phyloP scores from a whole-genome alignment of 2,888 invertebrate species.

The Hecatera dysodea region DNA sequence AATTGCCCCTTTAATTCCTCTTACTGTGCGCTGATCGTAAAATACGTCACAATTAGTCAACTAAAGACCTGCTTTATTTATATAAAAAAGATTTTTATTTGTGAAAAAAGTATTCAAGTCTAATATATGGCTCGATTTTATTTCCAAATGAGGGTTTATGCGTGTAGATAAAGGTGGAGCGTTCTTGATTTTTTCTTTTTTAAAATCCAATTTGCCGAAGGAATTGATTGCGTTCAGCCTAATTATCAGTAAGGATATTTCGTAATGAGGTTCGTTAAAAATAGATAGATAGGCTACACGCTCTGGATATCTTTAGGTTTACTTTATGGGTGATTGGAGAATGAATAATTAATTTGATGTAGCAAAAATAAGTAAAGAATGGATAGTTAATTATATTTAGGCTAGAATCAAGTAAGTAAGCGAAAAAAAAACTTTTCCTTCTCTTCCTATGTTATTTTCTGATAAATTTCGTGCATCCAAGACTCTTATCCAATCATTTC shows the following conservation, averaged over 20 bases:
- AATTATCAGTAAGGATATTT: constrained; percentile 66
- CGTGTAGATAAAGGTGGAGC: constrained; percentile 71
- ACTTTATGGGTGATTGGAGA: constrained; percentile 35
- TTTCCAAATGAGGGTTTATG: constrained; percentile 80
- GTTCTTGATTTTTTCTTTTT: constrained; percentile 68
- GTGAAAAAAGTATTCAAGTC: constrained; percentile 73
- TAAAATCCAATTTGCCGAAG: constrained; percentile 66
- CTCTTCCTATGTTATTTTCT: too few species aligned
- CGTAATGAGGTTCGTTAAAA: constrained; percentile 61
- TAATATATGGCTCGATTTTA: constrained; percentile 77
- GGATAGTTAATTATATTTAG: constrained; percentile 1
- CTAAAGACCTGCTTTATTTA: constrained; percentile 80
- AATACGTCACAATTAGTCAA: constrained; percentile 88
- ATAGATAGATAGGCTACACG: constrained; percentile 46
- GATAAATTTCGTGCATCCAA: too few species aligned
- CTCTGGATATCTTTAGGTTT: constrained; percentile 38
- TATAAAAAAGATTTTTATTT: constrained; percentile 69
- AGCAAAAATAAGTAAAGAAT: constrained; percentile 17
- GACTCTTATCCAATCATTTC: too few species aligned
- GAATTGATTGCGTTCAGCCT: constrained; percentile 70
- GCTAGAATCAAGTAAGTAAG: too few species aligned
- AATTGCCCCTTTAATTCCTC: constrained; percentile 84
- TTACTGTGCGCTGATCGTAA: constrained; percentile 81
- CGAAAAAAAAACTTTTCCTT: too few species aligned
- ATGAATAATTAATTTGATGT: constrained; percentile 17